Percentiles rank a stretch among this genome's conserved stretches.
phyloP scores from a whole-genome alignment of 2,113 vertebrate genomes.

The Formicarius rufipectus region DNA sequence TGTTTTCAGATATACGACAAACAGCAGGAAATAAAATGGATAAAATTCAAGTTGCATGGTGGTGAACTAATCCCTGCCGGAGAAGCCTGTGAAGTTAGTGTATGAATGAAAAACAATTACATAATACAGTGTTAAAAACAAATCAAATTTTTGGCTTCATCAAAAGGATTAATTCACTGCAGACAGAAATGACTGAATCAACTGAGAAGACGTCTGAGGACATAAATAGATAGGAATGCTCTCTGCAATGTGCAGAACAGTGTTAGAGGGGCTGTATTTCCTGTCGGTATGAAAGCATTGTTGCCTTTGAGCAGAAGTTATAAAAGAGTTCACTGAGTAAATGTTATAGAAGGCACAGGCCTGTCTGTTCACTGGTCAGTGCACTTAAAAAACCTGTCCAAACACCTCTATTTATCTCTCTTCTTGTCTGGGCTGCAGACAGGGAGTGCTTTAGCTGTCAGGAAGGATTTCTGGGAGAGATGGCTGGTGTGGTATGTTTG shows the following conservation, averaged over 20 bases:
- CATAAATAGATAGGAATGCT: neutral
- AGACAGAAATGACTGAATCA: neutral
- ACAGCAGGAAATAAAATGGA: neutral
- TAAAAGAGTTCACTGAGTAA: neutral
- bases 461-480: neutral
- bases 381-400: neutral
- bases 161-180: neutral
- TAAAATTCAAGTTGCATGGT: neutral
- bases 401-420: neutral
- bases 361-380: neutral
- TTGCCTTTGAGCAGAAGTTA: neutral
- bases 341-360: neutral
- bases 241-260: neutral
- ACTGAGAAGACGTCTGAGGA: neutral
- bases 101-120: neutral
- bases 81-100: neutral
- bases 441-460: neutral
- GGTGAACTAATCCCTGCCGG: neutral
- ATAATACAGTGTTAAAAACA: neutral
- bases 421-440: neutral
- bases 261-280: neutral
- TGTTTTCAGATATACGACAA: neutral
- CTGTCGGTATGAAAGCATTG: neutral
- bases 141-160: neutral
- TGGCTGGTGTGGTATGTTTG: neutral